phyloP scores from a whole-genome alignment of 2,888 invertebrate genomes.

The Leucophenga montana region DNA sequence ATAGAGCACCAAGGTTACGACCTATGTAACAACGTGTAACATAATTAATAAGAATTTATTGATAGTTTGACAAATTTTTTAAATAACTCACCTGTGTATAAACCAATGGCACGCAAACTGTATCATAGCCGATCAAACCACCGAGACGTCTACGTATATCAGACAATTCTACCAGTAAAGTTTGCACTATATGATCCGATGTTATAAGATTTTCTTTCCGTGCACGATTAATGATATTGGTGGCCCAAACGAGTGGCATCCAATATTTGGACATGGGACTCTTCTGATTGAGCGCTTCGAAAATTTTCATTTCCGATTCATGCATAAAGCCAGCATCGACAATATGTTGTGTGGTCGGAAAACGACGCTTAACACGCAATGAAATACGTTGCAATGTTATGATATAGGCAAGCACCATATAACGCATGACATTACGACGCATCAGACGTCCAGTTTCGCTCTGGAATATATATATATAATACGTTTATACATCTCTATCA shows the following conservation, averaged over 20 bases:
- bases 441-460: conserved; percentile 91
- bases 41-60: conserved; percentile 17
- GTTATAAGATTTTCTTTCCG: conserved; percentile 87
- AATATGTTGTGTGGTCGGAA: conserved; percentile 91
- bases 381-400: conserved; percentile 91
- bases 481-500: too few species aligned
- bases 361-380: conserved; percentile 88
- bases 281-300: conserved; percentile 91
- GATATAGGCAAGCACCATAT: conserved; percentile 90
- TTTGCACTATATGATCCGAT: conserved; percentile 94
- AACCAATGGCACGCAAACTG: conserved; percentile 92
- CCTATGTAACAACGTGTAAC: conserved; percentile 75
- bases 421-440: conserved; percentile 91
- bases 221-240: conserved; percentile 91
- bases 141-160: conserved; percentile 89
- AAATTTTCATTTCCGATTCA: conserved; percentile 92
- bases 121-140: conserved; percentile 90
- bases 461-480: too few species aligned
- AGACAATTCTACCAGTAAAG: conserved; percentile 89
- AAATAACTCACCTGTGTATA: conserved; percentile 85
- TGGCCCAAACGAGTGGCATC: conserved; percentile 96
- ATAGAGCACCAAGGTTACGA: conserved; percentile 92
- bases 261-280: conserved; percentile 93
- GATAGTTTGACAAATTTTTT: not conserved
- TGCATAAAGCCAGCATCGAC: conserved; percentile 93